These are phyloP conservation scores for Poecile montanus DNA, from an alignment of 2,797 vertebrate species.

Conservation along the genomic window DNA sequence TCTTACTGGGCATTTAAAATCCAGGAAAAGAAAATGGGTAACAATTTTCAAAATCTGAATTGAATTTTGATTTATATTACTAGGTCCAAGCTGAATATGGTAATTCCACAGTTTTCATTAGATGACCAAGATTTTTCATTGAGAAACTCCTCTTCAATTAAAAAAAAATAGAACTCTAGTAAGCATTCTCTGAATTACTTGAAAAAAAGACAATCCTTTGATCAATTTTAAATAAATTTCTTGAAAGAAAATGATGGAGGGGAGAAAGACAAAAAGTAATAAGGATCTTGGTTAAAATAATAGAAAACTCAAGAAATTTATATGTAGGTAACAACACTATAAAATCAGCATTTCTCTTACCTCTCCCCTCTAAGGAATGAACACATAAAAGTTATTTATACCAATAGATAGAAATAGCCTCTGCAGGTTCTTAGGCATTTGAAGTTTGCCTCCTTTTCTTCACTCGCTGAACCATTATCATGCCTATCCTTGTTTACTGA, in stretches of 20 bases:
- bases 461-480: background rate
- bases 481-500: background rate
- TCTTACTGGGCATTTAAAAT: background rate
- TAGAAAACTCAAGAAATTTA: background rate
- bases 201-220: background rate
- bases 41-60: background rate
- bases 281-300: background rate
- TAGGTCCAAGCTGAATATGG: background rate
- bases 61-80: background rate
- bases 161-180: background rate
- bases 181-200: background rate
- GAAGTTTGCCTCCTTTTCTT: background rate
- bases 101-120: background rate
- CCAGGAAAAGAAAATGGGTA: background rate
- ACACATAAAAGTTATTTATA: background rate
- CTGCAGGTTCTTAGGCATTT: background rate
- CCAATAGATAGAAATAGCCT: background rate
- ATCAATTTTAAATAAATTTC: background rate
- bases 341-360: background rate
- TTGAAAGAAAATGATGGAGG: background rate
- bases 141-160: background rate
- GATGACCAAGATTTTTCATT: background rate
- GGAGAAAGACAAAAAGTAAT: background rate
- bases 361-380: background rate
- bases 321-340: background rate